Percentiles rank a stretch among this genome's conserved stretches.
phyloP scores from a whole-genome alignment of 2,888 invertebrate species.

The Cataglyphis rosenhaueri region DNA sequence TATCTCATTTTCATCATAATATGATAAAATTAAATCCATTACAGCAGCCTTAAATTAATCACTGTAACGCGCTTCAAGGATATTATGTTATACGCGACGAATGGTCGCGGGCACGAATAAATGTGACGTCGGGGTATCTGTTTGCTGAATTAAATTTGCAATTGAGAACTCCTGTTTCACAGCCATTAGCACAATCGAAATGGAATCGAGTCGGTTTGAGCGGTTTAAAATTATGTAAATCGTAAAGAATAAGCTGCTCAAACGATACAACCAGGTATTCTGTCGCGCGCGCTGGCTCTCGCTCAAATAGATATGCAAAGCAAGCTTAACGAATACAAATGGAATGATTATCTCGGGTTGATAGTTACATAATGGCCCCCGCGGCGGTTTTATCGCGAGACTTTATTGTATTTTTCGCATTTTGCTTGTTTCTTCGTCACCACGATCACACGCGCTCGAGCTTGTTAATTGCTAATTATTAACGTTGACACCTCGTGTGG shows the following conservation, averaged over 20 bases:
- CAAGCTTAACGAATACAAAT: slow-evolving; percentile 51
- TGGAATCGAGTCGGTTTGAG: slow-evolving; percentile 34
- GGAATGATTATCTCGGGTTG: slow-evolving; percentile 41
- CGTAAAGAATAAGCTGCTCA: slow-evolving; percentile 33
- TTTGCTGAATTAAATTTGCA: slow-evolving; percentile 45
- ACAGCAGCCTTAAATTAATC: slow-evolving; percentile 40
- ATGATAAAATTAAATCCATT: slow-evolving; percentile 25
- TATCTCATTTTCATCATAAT: slow-evolving; percentile 38
- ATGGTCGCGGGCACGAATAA: slow-evolving; percentile 24
- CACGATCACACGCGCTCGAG: not conserved
- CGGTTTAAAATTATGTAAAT: slow-evolving; percentile 36
- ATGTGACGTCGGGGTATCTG: slow-evolving; percentile 23
- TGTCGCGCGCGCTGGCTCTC: slow-evolving; percentile 21
- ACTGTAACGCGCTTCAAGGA: slow-evolving; percentile 24
- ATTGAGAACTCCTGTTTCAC: slow-evolving; percentile 40
- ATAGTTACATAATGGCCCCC: slow-evolving; percentile 1
- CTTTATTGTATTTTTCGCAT: slow-evolving; percentile 11
- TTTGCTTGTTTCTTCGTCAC: not conserved
- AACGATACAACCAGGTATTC: slow-evolving; percentile 21
- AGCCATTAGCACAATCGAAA: slow-evolving; percentile 46
- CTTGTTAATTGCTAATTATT: slow-evolving; percentile 37
- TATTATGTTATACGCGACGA: slow-evolving; percentile 20
- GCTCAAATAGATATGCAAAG: slow-evolving; percentile 29
- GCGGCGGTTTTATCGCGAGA: not conserved
- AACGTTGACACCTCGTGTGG: slow-evolving; percentile 1